Conservation (phyloP, 2,888 invertebrate genomes). For the Polydrusus tereticollis region DNA sequence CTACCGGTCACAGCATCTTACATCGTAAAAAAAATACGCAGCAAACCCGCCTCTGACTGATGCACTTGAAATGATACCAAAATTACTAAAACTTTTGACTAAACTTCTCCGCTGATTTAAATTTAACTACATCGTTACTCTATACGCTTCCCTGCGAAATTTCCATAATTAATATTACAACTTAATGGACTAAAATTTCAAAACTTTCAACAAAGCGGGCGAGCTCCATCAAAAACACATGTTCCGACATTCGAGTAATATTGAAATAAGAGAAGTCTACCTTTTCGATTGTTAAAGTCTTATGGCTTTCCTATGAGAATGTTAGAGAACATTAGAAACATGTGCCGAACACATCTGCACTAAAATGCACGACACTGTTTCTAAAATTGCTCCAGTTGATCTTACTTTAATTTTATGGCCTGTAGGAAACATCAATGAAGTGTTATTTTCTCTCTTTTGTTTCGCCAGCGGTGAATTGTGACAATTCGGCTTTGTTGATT, state of each 20-base stretch:
- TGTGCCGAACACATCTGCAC: conserved; percentile 42
- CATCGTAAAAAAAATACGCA: too few relatives aligned
- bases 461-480: neutral
- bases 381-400: conserved; percentile 32
- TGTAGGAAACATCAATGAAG: conserved; percentile 21
- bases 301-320: conserved; percentile 44
- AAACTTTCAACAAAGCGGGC: conserved; percentile 17
- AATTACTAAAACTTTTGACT: neutral
- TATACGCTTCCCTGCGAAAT: conserved; percentile 5
- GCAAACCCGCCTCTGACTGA: too few relatives aligned
- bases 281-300: conserved; percentile 40
- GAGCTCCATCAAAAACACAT: conserved; percentile 44
- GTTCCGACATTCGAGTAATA: conserved; percentile 28
- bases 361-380: conserved; percentile 35
- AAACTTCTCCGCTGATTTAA: neutral
- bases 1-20: too few relatives aligned
- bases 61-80: too few relatives aligned
- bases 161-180: conserved; percentile 38
- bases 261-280: conserved; percentile 38
- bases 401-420: conserved; percentile 37
- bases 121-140: neutral
- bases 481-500: neutral
- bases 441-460: conserved; percentile 10
- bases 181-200: conserved; percentile 25
- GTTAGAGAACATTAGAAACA: conserved; percentile 45